phyloP scores from a whole-genome alignment of 2,888 invertebrate genomes.

The Ormyrus pomaceus region DNA sequence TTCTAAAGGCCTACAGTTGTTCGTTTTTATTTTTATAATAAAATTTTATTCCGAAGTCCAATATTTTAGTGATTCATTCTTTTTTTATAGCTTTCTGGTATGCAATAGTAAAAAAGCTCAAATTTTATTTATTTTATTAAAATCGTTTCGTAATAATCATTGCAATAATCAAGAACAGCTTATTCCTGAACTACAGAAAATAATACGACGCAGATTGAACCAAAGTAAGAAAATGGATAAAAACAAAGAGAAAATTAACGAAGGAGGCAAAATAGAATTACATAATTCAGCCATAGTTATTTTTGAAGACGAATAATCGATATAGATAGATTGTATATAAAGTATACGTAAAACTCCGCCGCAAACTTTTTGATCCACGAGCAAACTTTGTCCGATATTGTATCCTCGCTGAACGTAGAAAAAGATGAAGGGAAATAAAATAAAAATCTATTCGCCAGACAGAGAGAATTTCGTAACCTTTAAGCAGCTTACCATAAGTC shows the following conservation, averaged over 20 bases:
- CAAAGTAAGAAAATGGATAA: constrained; percentile 29
- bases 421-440: constrained; percentile 12
- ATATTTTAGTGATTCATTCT: constrained; percentile 16
- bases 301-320: constrained; percentile 38
- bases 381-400: constrained; percentile 28
- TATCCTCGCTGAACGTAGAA: constrained; percentile 33
- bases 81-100: constrained; percentile 24
- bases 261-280: constrained; percentile 18
- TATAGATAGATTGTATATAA: constrained; percentile 54
- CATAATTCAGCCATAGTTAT: constrained; percentile 38
- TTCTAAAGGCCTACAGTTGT: constrained; percentile 53
- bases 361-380: constrained; percentile 42
- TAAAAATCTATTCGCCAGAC: constrained; percentile 17
- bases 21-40: constrained; percentile 57
- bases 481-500: constrained; percentile 36
- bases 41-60: constrained; percentile 45
- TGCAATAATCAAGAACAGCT: background rate
- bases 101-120: constrained; percentile 13
- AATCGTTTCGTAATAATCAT: background rate
- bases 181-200: constrained; percentile 18
- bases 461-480: constrained; percentile 21
- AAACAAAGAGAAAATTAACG: background rate
- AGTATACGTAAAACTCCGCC: constrained; percentile 28
- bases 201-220: constrained; percentile 18
- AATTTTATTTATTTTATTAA: constrained; percentile 10